These are phyloP conservation scores for Cyclophora albipunctata DNA, from an alignment of 2,888 invertebrate genomes.

Conservation along the genomic window DNA sequence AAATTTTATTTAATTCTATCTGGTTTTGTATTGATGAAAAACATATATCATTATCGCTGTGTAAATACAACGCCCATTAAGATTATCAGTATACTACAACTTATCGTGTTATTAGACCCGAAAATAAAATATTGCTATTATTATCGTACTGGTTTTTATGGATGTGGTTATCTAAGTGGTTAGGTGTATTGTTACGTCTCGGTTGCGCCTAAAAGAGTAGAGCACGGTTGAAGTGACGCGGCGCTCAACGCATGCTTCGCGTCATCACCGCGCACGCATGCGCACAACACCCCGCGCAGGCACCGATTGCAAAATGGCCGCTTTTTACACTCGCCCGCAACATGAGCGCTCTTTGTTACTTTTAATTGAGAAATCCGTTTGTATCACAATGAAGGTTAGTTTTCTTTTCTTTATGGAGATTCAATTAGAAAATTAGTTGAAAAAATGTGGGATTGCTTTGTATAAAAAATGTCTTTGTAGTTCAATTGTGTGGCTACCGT, in stretches of 20 bases:
- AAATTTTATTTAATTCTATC: too few relatives aligned
- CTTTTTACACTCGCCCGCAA: slow-evolving; percentile 28
- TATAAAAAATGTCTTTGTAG: too few relatives aligned
- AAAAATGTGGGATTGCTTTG: too few relatives aligned
- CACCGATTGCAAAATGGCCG: slow-evolving; percentile 47
- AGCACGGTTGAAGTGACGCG: slow-evolving; percentile 2
- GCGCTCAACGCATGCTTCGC: slow-evolving; percentile 25
- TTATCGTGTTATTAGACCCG: too few relatives aligned
- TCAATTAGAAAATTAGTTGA: too few relatives aligned
- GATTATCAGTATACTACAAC: too few relatives aligned
- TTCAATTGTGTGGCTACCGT: too few relatives aligned
- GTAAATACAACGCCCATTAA: not conserved
- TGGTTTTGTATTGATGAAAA: too few relatives aligned
- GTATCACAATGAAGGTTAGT: not conserved
- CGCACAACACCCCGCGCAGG: slow-evolving; percentile 19
- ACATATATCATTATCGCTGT: too few relatives aligned
- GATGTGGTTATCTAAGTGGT: not conserved
- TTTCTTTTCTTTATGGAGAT: too few relatives aligned
- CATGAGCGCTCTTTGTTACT: slow-evolving; percentile 21
- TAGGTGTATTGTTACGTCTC: slow-evolving; percentile 8
- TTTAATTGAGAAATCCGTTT: slow-evolving; percentile 4
- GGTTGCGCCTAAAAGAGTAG: slow-evolving; percentile 14
- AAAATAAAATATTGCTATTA: too few relatives aligned
- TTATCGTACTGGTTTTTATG: not conserved
- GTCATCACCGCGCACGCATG: slow-evolving; percentile 25